These are phyloP conservation scores for Daphoenositta chrysoptera DNA, from an alignment of 2,113 vertebrate genomes.

Conservation along the genomic window DNA sequence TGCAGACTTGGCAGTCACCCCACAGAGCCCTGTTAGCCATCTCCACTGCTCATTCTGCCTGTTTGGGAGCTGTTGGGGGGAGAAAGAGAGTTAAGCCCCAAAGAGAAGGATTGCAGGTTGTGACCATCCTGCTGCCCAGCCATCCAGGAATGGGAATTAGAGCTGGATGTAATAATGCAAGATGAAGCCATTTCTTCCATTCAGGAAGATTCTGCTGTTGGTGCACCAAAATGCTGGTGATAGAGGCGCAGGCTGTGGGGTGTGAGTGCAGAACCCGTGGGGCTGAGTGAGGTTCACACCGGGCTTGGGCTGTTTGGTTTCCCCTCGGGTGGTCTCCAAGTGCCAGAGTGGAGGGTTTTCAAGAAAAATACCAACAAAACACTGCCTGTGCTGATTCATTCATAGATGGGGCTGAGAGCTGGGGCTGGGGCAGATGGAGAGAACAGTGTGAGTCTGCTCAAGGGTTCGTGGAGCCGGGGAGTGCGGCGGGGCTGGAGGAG, in stretches of 20 bases:
- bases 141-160: background rate
- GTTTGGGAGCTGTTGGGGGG: background rate
- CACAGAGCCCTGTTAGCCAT: background rate
- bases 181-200: background rate
- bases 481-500: background rate
- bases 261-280: rapidly evolving
- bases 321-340: rapidly evolving
- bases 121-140: background rate
- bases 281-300: background rate
- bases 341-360: background rate
- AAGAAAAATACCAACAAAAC: background rate
- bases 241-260: rapidly evolving
- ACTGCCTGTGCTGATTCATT: background rate
- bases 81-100: background rate
- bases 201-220: background rate
- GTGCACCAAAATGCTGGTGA: rapidly evolving
- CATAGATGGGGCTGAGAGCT: background rate
- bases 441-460: rapidly evolving
- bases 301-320: rapidly evolving
- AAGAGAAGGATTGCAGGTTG: background rate
- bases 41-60: background rate
- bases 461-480: background rate
- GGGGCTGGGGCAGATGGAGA: background rate
- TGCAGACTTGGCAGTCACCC: background rate
- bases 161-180: background rate